Conservation (phyloP, 2,797 vertebrate species). For the Pangasius sanitwongsei region DNA sequence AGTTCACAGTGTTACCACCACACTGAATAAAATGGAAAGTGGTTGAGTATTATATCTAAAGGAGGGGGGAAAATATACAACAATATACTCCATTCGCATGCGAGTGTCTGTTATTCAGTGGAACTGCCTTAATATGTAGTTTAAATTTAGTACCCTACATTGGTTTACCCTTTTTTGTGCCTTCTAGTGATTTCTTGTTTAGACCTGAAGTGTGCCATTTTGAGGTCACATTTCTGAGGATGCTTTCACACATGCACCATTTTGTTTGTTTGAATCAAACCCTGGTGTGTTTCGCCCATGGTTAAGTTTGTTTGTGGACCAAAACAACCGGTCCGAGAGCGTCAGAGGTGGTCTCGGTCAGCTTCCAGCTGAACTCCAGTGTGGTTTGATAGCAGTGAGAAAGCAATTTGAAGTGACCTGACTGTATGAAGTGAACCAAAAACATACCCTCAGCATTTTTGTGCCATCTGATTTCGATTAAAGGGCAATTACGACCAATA, state of each 20-base stretch:
- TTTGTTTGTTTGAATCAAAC: neutral
- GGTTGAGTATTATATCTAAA: neutral
- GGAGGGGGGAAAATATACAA: too few species aligned
- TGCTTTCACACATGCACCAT: neutral
- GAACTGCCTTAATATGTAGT: neutral
- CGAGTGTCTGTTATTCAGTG: neutral
- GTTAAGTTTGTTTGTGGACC: neutral
- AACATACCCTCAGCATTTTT: neutral
- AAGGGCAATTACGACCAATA: constrained; percentile 97
- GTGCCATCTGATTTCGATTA: constrained; percentile 3
- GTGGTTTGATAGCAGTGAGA: neutral
- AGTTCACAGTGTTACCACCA: neutral
- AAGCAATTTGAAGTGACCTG: neutral
- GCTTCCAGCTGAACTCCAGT: neutral
- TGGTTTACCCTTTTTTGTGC: neutral
- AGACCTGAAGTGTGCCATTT: neutral
- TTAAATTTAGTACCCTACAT: neutral
- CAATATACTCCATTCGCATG: neutral
- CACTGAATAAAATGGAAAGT: neutral
- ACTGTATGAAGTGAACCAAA: neutral
- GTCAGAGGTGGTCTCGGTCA: neutral
- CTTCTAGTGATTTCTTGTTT: neutral
- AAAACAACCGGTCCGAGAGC: neutral
- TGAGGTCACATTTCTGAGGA: neutral
- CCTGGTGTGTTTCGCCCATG: neutral